Evolutionary conservation across 2,888 invertebrate genomes (phyloP).

Genomic region (Emmelina monodactyla): DNA sequence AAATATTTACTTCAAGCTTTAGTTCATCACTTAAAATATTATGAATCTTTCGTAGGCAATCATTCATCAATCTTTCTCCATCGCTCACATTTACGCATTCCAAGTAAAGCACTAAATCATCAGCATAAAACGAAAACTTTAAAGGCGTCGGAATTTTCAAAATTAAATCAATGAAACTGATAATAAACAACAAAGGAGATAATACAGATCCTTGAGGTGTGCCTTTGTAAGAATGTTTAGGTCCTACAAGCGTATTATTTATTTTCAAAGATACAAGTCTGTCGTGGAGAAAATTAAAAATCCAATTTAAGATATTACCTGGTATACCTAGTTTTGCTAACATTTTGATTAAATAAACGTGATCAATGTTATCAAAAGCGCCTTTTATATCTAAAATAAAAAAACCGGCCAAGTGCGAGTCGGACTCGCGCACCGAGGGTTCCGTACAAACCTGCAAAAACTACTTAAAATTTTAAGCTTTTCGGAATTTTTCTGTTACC

Average conservation of each 20-base stretch:
- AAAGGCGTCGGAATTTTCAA: constrained; percentile 11
- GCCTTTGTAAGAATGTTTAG: constrained; percentile 10
- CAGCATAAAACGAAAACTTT: constrained; percentile 11
- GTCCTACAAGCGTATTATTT: constrained; percentile 14
- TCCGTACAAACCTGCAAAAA: no score
- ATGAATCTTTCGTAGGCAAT: not conserved
- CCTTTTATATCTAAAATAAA: constrained; percentile 14
- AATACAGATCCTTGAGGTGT: constrained; percentile 14
- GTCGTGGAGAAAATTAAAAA: constrained; percentile 11
- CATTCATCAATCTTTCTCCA: not conserved
- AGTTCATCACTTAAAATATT: not conserved
- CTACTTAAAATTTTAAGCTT: no score
- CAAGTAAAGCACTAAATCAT: constrained; percentile 10
- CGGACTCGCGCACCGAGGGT: no score
- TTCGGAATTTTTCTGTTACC: no score
- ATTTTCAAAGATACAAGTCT: constrained; percentile 13
- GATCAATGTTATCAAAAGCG: constrained; percentile 15
- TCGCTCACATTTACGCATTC: not conserved
- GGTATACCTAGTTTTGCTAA: constrained; percentile 4
- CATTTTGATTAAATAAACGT: not conserved
- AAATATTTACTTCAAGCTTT: no score
- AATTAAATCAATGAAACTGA: no score
- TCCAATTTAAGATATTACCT: constrained; percentile 7
- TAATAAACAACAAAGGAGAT: constrained; percentile 12
- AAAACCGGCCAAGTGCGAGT: no score